Base-by-base conservation (phyloP, 2,113 vertebrate genomes). In the Pachyramphus minor region DNA sequence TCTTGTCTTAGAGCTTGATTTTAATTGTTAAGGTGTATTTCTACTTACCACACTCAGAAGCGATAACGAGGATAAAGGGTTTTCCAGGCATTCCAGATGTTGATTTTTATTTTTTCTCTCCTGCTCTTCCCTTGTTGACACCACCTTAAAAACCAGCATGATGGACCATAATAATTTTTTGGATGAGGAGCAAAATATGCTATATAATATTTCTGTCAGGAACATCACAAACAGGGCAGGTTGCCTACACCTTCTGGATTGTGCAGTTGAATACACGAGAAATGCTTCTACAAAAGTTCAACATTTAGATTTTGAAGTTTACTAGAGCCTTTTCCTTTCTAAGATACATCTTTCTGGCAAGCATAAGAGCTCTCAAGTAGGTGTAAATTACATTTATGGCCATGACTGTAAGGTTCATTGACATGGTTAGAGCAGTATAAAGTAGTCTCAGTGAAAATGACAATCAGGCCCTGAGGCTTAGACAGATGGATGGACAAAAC, bases 361-460 rank as follows among this genome's bases (percentile, higher is more conserved):
- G 52, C 56, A 84, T 37, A 89, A 76, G 33, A 90, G 44, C 71
- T 81, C 66, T 95, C 80, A 95, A 94, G 84, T 89, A 95, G 77
- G 91, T 92, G 87, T 95, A 97, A 93, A 95, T 95, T 95, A 92
- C 58, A 84, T 96, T 96, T 95, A 96, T 82, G 64, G 41, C 86
- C 73, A 67, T 94, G 90, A 95, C 89, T 95, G 56, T 90, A 90
- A 95, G 84, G 91, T 96, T 96, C 91, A 95, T 96, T 95, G 93
- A 92, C 94, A 92, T 93, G 84, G 92, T 94, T 95, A 93, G 73
- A 96, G 76, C 76, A 63, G 73, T 93, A 95, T 92, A 95, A 95
- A 95, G 91, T 77, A 93, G 88, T 83, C 79, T 93, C 72, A 69
- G 85, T 83, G 92, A 96, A 96, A 95, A 96, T 93, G 85, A 96